Evolutionary conservation across 2,113 vertebrate species (phyloP), one percentile per base, ranked within the genome.

Genomic region (Cinclus cinclus): DNA sequence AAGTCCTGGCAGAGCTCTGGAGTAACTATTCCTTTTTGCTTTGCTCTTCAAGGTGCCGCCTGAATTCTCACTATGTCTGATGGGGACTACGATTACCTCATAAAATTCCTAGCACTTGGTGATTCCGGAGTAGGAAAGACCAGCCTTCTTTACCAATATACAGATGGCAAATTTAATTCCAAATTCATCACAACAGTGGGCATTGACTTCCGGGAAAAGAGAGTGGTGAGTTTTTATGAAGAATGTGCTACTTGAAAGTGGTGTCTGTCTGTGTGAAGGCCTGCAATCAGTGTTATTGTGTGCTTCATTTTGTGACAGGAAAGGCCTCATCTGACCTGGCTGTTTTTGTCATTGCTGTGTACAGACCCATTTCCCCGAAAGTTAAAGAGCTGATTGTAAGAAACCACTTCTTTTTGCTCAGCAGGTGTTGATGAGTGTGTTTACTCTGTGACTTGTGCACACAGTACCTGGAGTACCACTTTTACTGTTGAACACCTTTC

Each of bases 21-120:
- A 59, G 42, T 86, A 14, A 90, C 31, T 59, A 15, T 53, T 41
- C 25, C 30, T 70, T 75, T 87, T 52, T 73, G 16, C 71, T 80
- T 95, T 95, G 33, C 79, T 71, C 97, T 98, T 94, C 33, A 89
- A 98, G 98, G 97, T 98, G 98, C 97, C 49, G 95, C 88, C 97
- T 96, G 97, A 97, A 90, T 92, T 83, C 94, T 98, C 98, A 98
- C 98, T 95, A 99, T 99, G 99, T 99, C 98, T 98, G 99, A 99
- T 98, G 99, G 99, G 97, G 99, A 99, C 82, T 99, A 99, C 10
- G 99, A 99, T 98, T 99, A 99, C 98, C 99, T 99, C 97, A 99
- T 99, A 98, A 99, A 99, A 95, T 99, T 99, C 97, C 97, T 99
- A 95, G 99, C 99, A 18, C 98, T 99, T 0, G 99, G 99, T 44